Evolutionary conservation across 2,113 vertebrate genomes (phyloP), one percentile per base, ranked within the genome.

Genomic region (Anolis carolinensis): DNA sequence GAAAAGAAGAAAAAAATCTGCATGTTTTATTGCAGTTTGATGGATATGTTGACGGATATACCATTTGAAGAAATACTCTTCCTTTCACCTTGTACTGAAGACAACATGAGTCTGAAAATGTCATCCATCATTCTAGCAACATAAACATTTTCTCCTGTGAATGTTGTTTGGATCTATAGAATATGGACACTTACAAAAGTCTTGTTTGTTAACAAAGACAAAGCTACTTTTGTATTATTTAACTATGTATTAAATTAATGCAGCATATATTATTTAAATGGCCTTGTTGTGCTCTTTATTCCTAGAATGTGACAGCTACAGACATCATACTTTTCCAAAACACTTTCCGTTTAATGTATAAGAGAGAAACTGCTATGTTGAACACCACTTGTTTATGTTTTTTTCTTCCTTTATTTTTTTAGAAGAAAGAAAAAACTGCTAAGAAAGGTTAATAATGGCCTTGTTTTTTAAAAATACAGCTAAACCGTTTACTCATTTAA

Each of bases 381-480:
- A 65, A 30, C 9, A 81, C 10, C 3, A 27, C 5, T 13, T 62
- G 44, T 63, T 50, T 73, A 84, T 72, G 34, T 81, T 71, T 27
- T n/a, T 72, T 74, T 74, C 62, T 18, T 30, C 30, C 62, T 36
- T 65, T 21, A 39, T 83, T 34, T 50, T 75, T 62, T 39, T 81
- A 48, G 30, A 72, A 73, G 36, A 62, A 25, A n/a, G 18, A 52
- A 70, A 11, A 36, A 27, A 63, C 59, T 67, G 67, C 71, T 65
- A 67, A 74, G 59, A 36, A 86, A 63, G 30, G 25, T 63, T 50
- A 50, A 62, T 7, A 9, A 48, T 32, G 13, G 39, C 65, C 62
- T 44, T 73, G 5, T 44, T 86, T 86, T 86, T 65, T 70, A 55
- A 74, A 50, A 50, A 81, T 55, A 39, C 52, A 74, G n/a, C 30